phyloP scores from a whole-genome alignment of 1,140 invertebrate genomes.

The Drosophila melanogaster region Release_6_plus_ISO1_MT NT_033779.5:9250001-9250500 shows the following conservation, averaged over 20 bases:
- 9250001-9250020: conserved; percentile 47
- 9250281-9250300: not conserved
- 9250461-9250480: conserved; percentile 86
- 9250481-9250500: conserved; percentile 84
- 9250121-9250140: conserved; percentile 57
- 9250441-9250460: conserved; percentile 85
- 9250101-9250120: conserved; percentile 83
- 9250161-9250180: conserved; percentile 67
- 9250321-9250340: conserved; percentile 59
- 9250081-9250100: conserved; percentile 61
- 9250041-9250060: conserved; percentile 74
- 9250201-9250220: conserved; percentile 79
- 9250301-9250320: conserved; percentile 17
- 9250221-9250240: conserved; percentile 83
- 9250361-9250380: conserved; percentile 58
- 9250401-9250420: conserved; percentile 48
- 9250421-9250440: conserved; percentile 61
- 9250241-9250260: conserved; percentile 59
- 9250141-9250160: conserved; percentile 45
- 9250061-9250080: conserved; percentile 44
- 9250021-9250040: conserved; percentile 57
- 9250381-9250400: conserved; percentile 60
- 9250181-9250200: conserved; percentile 64
- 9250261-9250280: not conserved
- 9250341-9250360: conserved; percentile 65